A percentile compares a stretch with the other conserved stretches of the same genome.
Conservation (phyloP, 1,140 invertebrate species). For the Periplaneta americana region DNA sequence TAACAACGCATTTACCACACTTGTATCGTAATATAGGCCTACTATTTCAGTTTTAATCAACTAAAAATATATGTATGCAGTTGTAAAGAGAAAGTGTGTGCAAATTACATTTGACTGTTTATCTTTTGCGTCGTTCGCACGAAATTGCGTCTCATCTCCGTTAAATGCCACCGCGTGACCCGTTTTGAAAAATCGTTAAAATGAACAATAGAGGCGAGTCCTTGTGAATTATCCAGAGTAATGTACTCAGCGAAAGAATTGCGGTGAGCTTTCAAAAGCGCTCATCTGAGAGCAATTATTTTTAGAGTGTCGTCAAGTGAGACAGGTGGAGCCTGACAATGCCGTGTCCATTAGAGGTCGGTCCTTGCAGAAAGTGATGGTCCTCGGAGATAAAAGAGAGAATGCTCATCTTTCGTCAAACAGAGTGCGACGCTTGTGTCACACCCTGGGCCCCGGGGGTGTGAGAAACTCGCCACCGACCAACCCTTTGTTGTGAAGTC, state of each 20-base stretch:
- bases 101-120: no score
- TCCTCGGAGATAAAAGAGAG: neutral
- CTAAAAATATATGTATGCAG: no score
- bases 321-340: neutral
- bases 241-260: neutral
- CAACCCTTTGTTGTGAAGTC: neutral
- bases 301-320: neutral
- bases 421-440: neutral
- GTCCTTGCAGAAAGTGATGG: neutral
- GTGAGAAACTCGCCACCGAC: neutral
- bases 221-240: neutral
- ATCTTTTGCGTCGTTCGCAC: no score
- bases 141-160: neutral
- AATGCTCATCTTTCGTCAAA: neutral
- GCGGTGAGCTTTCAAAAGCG: neutral
- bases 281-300: neutral
- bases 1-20: no score
- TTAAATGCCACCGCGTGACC: neutral
- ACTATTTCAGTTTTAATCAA: no score
- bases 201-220: neutral
- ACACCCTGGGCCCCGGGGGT: neutral
- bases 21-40: no score
- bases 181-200: neutral
- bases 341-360: neutral
- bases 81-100: no score